Evolutionary conservation across 2,797 vertebrate species (phyloP).

Genomic region (Malacoctenus gilli): DNA sequence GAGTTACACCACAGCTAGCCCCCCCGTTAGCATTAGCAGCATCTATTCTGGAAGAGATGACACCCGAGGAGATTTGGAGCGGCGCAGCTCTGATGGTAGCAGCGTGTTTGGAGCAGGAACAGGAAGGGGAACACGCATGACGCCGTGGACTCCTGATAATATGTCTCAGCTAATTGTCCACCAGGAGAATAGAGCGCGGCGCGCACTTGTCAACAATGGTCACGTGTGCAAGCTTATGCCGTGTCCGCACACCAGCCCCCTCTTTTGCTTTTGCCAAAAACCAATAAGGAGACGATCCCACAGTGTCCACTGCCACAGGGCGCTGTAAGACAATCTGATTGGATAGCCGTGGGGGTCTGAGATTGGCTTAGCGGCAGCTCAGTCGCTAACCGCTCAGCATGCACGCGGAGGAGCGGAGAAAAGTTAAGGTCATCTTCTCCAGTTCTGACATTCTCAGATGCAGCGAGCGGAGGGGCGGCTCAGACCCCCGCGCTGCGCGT

Average conservation of each 20-base stretch:
- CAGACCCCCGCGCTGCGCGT: too few species aligned
- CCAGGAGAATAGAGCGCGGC: slow-evolving; percentile 15
- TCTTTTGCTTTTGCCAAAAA: slow-evolving; percentile 56
- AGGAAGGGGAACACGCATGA: background rate
- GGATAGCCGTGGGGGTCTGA: slow-evolving; percentile 70
- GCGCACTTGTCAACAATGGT: slow-evolving; percentile 23
- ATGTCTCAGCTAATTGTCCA: slow-evolving; percentile 13
- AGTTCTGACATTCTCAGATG: slow-evolving; percentile 52
- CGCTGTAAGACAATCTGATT: slow-evolving; percentile 78
- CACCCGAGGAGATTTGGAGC: slow-evolving; percentile 7
- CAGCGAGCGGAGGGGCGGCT: slow-evolving; percentile 19
- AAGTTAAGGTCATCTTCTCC: slow-evolving; percentile 67
- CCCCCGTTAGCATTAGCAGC: slow-evolving; percentile 65
- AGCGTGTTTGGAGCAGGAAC: background rate
- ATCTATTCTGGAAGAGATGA: slow-evolving; percentile 55
- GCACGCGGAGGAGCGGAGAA: slow-evolving; percentile 39
- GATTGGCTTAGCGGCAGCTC: slow-evolving; percentile 68
- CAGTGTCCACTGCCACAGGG: slow-evolving; percentile 68
- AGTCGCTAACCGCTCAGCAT: slow-evolving; percentile 51
- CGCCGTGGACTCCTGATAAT: slow-evolving; percentile 1
- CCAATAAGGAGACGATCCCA: slow-evolving; percentile 69
- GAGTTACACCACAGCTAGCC: slow-evolving; percentile 67
- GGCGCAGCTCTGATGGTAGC: background rate
- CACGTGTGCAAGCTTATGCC: slow-evolving; percentile 57
- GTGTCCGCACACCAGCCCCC: slow-evolving; percentile 59